Conservation (phyloP, 1,140 invertebrate genomes). For the Lineus longissimus region DNA sequence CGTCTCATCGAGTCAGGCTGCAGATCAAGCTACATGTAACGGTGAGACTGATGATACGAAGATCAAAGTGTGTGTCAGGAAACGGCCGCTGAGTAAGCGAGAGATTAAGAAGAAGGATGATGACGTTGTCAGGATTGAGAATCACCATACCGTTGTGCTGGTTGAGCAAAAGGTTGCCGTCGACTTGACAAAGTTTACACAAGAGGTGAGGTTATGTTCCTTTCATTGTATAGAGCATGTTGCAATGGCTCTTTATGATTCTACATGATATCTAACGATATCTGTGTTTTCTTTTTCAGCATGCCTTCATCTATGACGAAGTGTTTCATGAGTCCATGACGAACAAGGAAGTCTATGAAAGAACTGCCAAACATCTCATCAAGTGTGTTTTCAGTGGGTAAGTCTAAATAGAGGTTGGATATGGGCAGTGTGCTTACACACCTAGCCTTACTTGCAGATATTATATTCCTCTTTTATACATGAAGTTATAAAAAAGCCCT, state of each 20-base stretch:
- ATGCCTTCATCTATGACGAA: constrained; percentile 52
- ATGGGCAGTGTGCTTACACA: no score
- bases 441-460: no score
- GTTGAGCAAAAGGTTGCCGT: constrained; percentile 97
- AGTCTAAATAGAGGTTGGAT: neutral
- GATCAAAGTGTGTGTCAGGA: constrained; percentile 95
- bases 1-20: constrained; percentile 9
- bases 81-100: constrained; percentile 90
- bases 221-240: neutral
- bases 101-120: constrained; percentile 65
- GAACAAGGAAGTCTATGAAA: constrained; percentile 51
- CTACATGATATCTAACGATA: neutral
- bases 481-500: no score
- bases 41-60: constrained; percentile 28
- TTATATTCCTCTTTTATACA: no score
- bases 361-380: constrained; percentile 44
- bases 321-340: constrained; percentile 48
- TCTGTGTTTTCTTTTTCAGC: constrained; percentile 35
- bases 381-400: constrained; percentile 48
- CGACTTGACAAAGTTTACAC: constrained; percentile 87
- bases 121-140: constrained; percentile 91
- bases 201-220: constrained; percentile 34
- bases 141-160: constrained; percentile 87
- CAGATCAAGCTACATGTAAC: neutral
- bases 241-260: no score